A percentile compares a stretch with the other conserved stretches of the same genome.
These are phyloP conservation scores for Paramormyrops kingsleyae DNA, from an alignment of 2,113 vertebrate genomes.

Conservation along the genomic window DNA sequence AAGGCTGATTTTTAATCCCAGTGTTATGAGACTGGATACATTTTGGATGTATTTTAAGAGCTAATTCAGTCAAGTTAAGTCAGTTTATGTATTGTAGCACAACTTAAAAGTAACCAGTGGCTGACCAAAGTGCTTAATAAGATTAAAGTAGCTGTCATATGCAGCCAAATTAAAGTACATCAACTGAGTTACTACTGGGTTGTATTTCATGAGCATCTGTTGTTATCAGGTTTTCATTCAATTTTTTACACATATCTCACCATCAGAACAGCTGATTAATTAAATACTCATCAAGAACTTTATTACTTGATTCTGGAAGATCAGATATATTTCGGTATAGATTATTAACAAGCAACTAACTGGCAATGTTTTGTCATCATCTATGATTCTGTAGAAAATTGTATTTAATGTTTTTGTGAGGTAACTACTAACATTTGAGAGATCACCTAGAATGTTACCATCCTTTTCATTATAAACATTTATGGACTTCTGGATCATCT, in stretches of 20 bases:
- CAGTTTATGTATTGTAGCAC: no score
- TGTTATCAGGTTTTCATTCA: not conserved
- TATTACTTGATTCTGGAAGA: not conserved
- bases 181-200: not conserved
- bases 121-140: no score
- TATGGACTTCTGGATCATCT: not conserved
- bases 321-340: not conserved
- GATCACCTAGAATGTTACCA: not conserved
- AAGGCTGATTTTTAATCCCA: no score
- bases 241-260: not conserved
- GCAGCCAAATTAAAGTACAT: not conserved
- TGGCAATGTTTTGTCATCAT: not conserved
- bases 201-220: not conserved
- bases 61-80: no score
- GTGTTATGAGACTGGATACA: no score
- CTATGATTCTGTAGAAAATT: not conserved
- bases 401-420: not conserved
- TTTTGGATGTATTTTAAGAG: no score
- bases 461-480: not conserved
- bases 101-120: no score
- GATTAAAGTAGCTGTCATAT: not conserved
- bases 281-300: not conserved
- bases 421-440: not conserved
- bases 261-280: not conserved
- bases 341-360: not conserved